phyloP scores from a whole-genome alignment of 1,140 invertebrate species.

The Batillaria attramentaria region DNA sequence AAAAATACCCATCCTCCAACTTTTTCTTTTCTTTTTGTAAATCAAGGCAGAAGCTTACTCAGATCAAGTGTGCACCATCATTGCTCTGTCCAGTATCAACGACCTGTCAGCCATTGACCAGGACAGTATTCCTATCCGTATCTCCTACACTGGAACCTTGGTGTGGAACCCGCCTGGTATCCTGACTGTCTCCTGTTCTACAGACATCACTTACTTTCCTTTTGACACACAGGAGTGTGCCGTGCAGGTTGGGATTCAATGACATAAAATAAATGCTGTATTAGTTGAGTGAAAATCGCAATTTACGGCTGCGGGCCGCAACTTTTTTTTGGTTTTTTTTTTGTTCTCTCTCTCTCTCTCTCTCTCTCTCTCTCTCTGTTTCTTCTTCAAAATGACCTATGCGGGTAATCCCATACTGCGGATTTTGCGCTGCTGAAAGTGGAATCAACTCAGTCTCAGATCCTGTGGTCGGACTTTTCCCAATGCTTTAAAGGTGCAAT shows the following conservation, averaged over 20 bases:
- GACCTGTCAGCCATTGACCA: conserved; percentile 30
- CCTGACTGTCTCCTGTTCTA: conserved; percentile 91
- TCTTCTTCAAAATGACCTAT: too few relatives aligned
- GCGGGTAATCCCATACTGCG: too few relatives aligned
- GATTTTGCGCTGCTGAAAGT: too few relatives aligned
- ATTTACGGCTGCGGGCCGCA: too few relatives aligned
- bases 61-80: neutral
- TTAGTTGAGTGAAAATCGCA: too few relatives aligned
- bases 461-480: too few relatives aligned
- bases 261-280: neutral
- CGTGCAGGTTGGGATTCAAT: neutral
- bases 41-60: neutral
- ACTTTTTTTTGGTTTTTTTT: too few relatives aligned
- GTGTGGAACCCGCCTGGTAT: conserved; percentile 96
- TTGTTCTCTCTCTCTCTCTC: too few relatives aligned
- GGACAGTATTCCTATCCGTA: conserved; percentile 19
- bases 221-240: conserved; percentile 85
- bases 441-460: too few relatives aligned
- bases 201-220: conserved; percentile 80
- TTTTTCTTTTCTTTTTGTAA: neutral
- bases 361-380: too few relatives aligned
- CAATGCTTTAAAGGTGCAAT: too few relatives aligned
- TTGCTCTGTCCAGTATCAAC: conserved; percentile 14
- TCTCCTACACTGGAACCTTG: conserved; percentile 85
- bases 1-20: neutral